Evolutionary conservation across 2,797 vertebrate species (phyloP).

Genomic region (Sebastes wilsoni): DNA sequence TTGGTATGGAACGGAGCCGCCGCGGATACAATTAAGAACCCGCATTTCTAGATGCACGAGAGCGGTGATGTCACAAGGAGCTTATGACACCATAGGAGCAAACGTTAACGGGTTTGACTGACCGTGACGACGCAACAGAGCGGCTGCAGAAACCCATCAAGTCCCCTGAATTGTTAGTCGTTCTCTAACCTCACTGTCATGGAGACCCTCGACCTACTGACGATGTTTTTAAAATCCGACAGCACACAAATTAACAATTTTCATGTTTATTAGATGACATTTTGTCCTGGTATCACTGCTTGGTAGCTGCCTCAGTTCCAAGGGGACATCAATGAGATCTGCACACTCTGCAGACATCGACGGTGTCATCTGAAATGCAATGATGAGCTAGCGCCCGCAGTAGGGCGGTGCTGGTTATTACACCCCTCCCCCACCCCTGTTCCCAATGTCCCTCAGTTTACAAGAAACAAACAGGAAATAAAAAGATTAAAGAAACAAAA

Average conservation of each 20-base stretch:
- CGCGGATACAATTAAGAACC: constrained; percentile 46
- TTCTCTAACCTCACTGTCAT: constrained; percentile 25
- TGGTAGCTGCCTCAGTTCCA: constrained; percentile 73
- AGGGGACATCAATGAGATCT: constrained; percentile 39
- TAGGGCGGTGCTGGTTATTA: constrained; percentile 73
- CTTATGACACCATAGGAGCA: constrained; percentile 27
- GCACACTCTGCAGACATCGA: constrained; percentile 44
- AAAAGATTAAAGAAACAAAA: constrained; percentile 78
- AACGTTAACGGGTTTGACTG: constrained; percentile 28
- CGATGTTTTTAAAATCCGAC: constrained; percentile 8
- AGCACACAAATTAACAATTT: constrained; percentile 20
- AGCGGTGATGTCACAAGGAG: constrained; percentile 32
- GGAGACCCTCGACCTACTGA: constrained; percentile 26
- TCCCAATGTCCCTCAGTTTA: constrained; percentile 76
- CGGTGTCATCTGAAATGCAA: constrained; percentile 51
- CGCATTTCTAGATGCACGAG: constrained; percentile 30
- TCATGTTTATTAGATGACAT: background rate
- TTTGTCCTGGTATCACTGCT: constrained; percentile 54
- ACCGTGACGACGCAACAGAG: constrained; percentile 52
- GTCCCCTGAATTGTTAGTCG: constrained; percentile 55
- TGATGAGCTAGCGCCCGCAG: constrained; percentile 69
- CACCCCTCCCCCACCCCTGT: constrained; percentile 65
- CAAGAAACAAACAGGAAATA: constrained; percentile 81
- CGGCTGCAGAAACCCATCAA: constrained; percentile 34
- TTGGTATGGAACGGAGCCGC: constrained; percentile 62